These are phyloP conservation scores for Drosophila pseudoananassae DNA, from an alignment of 1,140 invertebrate species.

Conservation along the genomic window DNA sequence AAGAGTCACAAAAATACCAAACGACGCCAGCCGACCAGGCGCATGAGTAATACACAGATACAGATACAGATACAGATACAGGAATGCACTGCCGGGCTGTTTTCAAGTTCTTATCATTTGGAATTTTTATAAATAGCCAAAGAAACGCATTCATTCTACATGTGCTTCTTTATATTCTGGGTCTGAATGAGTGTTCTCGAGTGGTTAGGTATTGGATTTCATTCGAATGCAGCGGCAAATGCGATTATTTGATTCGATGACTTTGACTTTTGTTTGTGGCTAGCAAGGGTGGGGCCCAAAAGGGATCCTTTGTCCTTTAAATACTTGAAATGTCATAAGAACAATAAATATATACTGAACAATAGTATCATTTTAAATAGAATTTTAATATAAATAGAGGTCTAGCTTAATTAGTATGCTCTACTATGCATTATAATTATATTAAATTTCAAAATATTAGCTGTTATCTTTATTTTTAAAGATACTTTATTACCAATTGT, in stretches of 20 bases:
- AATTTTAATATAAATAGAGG: not conserved
- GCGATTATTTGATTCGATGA: conserved; percentile 22
- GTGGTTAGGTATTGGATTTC: conserved; percentile 25
- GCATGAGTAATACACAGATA: conserved; percentile 40
- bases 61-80: conserved; percentile 27
- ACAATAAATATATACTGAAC: no score
- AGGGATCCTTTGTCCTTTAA: not conserved
- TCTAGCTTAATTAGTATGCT: not conserved
- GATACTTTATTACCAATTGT: no score
- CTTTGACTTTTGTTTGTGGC: conserved; percentile 34
- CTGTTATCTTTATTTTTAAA: no score
- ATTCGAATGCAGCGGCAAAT: conserved; percentile 18
- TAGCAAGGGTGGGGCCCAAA: not conserved
- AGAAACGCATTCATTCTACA: conserved; percentile 44
- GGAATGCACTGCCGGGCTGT: conserved; percentile 48
- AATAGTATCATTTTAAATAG: not conserved
- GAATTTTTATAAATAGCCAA: conserved; percentile 49
- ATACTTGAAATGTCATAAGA: not conserved
- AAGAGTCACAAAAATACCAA: conserved; percentile 30
- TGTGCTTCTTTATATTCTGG: conserved; percentile 28
- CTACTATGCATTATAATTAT: no score
- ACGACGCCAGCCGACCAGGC: conserved; percentile 13
- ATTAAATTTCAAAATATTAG: no score
- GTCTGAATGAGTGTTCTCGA: conserved; percentile 34
- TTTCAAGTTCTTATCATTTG: conserved; percentile 60